A percentile compares a stretch with the other conserved stretches of the same genome.
Conservation (phyloP, 2,113 vertebrate species). For the Percina caprodes region DNA sequence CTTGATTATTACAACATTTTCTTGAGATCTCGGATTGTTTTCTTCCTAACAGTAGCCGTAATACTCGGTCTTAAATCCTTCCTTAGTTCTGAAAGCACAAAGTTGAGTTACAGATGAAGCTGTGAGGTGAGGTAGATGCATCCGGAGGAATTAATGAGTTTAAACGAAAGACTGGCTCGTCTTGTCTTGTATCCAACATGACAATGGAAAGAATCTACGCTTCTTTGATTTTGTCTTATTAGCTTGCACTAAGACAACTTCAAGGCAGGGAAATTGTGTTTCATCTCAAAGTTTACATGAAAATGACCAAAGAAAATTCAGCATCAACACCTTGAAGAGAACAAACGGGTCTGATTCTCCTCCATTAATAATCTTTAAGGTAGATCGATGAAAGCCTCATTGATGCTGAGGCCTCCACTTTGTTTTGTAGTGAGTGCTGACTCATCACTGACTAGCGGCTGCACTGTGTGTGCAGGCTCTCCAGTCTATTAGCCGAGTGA, state of each 20-base stretch:
- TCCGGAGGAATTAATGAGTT: neutral
- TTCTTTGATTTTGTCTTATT: neutral
- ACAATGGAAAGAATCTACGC: neutral
- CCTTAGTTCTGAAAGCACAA: neutral
- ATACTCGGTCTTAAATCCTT: neutral
- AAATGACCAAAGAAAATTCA: constrained; percentile 25
- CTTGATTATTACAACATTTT: neutral
- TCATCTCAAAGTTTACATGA: constrained; percentile 22
- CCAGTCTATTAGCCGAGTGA: constrained; percentile 67
- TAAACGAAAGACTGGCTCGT: neutral
- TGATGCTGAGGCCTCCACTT: constrained; percentile 49
- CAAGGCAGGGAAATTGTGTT: neutral
- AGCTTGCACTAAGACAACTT: neutral
- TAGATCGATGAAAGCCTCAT: constrained; percentile 55
- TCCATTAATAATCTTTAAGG: constrained; percentile 51
- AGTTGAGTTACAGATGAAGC: neutral
- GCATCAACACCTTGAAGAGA: constrained; percentile 1
- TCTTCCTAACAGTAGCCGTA: neutral
- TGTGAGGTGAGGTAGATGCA: neutral
- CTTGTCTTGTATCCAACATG: neutral
- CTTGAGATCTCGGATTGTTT: neutral
- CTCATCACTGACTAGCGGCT: constrained; percentile 51
- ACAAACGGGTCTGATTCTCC: neutral
- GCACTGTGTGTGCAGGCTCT: constrained; percentile 30
- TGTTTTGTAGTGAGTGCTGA: constrained; percentile 55